Percentiles rank a stretch among this genome's conserved stretches.
These are phyloP conservation scores for Fregata magnificens DNA, from an alignment of 2,113 vertebrate species.

Conservation along the genomic window DNA sequence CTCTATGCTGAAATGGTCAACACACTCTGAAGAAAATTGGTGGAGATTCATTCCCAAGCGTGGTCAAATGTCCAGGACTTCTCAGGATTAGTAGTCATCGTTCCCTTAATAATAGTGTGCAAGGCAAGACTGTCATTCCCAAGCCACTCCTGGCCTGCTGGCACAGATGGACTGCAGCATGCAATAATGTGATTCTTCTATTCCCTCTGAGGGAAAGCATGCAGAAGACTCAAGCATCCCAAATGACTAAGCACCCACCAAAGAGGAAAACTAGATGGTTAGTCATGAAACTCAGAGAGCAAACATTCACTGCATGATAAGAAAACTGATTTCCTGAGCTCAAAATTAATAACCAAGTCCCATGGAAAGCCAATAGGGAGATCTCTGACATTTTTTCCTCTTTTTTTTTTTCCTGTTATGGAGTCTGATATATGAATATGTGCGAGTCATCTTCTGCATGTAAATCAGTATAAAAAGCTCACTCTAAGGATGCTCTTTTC, in stretches of 20 bases:
- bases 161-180: not conserved
- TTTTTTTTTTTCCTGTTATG: not conserved
- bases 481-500: not conserved
- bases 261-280: not conserved
- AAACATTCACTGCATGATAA: not conserved
- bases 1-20: not conserved
- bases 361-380: not conserved
- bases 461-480: not conserved
- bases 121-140: not conserved
- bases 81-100: not conserved
- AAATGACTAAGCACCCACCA: not conserved
- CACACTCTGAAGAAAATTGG: not conserved
- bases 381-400: accelerated
- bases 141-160: constrained; percentile 38
- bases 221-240: not conserved
- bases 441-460: not conserved
- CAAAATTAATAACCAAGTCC: not conserved
- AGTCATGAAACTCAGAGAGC: not conserved
- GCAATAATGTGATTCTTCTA: not conserved
- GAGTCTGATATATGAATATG: not conserved
- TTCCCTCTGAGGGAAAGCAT: not conserved
- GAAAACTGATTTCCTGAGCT: not conserved
- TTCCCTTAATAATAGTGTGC: constrained; percentile 31
- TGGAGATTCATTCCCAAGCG: not conserved
- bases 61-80: not conserved